phyloP scores from a whole-genome alignment of 2,797 vertebrate genomes.

The Mus minutoides region DNA sequence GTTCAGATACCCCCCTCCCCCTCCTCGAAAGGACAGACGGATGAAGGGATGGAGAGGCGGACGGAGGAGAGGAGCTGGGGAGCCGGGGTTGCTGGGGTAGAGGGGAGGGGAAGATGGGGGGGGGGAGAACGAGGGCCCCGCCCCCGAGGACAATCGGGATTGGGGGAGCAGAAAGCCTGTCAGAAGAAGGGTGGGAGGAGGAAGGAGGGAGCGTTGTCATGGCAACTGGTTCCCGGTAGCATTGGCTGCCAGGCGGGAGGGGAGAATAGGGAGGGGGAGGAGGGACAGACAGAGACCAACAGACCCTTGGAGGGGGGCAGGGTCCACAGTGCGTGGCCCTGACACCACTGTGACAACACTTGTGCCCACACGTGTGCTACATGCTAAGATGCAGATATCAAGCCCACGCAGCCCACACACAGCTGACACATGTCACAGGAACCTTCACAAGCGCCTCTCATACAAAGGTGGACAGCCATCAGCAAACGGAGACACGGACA shows the following conservation, averaged over 20 bases:
- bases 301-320: constrained; percentile 46
- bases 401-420: constrained; percentile 43
- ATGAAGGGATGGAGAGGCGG: constrained; percentile 79
- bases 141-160: constrained; percentile 77
- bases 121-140: constrained; percentile 75
- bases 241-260: constrained; percentile 81
- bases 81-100: constrained; percentile 78
- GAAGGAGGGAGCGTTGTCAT: constrained; percentile 84
- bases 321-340: constrained; percentile 37
- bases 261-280: constrained; percentile 63
- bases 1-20: constrained; percentile 81
- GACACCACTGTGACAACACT: constrained; percentile 37
- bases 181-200: constrained; percentile 80
- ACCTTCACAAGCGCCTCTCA: constrained; percentile 63
- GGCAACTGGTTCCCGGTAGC: constrained; percentile 84
- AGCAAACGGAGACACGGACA: constrained; percentile 75
- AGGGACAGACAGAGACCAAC: constrained; percentile 68
- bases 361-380: constrained; percentile 66
- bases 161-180: constrained; percentile 79
- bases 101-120: constrained; percentile 74
- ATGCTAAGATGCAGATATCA: constrained; percentile 63
- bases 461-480: constrained; percentile 80
- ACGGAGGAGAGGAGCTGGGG: constrained; percentile 75
- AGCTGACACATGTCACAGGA: constrained; percentile 58
- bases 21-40: constrained; percentile 75